Conservation (phyloP, 2,888 invertebrate genomes). For the Acronicta aceris region DNA sequence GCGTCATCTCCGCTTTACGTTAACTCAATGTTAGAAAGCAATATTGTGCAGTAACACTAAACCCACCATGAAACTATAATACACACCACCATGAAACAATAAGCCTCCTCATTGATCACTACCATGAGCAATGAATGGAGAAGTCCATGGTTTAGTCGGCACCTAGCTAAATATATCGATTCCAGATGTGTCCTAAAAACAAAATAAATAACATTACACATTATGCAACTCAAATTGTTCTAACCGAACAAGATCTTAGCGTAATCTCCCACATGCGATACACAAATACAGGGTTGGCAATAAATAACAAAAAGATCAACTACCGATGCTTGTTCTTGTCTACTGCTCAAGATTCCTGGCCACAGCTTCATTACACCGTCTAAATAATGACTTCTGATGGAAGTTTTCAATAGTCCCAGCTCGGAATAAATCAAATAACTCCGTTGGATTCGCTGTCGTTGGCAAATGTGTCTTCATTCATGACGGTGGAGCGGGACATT, state of each 20-base stretch:
- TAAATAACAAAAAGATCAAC: conserved; percentile 61
- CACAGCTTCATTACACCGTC: conserved; percentile 72
- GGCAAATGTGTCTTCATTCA: conserved; percentile 89
- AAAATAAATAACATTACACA: conserved; percentile 8
- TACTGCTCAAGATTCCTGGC: conserved; percentile 55
- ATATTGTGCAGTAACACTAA: too few relatives aligned
- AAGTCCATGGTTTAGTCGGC: too few relatives aligned
- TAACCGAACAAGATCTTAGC: conserved; percentile 26
- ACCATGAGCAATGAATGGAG: too few relatives aligned
- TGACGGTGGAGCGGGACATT: conserved; percentile 72
- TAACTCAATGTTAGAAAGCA: too few relatives aligned
- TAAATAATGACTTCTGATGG: conserved; percentile 76
- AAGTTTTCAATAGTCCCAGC: conserved; percentile 81
- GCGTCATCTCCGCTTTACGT: too few relatives aligned
- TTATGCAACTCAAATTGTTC: conserved; percentile 44
- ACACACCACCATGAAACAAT: too few relatives aligned
- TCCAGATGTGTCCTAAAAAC: not conserved
- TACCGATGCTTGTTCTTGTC: conserved; percentile 59
- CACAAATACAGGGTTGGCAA: conserved; percentile 49
- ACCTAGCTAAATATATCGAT: not conserved
- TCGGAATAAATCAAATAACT: conserved; percentile 86
- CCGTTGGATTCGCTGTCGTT: conserved; percentile 80
- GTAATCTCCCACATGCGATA: conserved; percentile 41
- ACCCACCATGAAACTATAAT: too few relatives aligned
- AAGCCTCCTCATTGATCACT: too few relatives aligned